phyloP scores from a whole-genome alignment of 2,113 vertebrate genomes.

The Dicentrarchus labrax region DNA sequence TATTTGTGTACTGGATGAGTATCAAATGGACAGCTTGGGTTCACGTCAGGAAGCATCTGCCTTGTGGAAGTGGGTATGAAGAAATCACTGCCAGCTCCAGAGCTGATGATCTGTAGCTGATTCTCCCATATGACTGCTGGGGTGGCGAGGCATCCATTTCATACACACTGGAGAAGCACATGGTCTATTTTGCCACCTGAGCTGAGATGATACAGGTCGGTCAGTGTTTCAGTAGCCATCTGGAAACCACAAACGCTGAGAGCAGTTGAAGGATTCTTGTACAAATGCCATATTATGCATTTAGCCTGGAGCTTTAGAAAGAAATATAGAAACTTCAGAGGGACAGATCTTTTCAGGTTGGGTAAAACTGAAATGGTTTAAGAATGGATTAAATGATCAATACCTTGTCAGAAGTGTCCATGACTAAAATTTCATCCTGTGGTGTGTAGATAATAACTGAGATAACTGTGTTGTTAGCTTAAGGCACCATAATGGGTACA shows the following conservation, averaged over 20 bases:
- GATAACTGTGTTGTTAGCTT: background rate
- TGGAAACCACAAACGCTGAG: slow-evolving; percentile 31
- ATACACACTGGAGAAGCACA: slow-evolving; percentile 27
- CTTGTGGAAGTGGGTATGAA: slow-evolving; percentile 6
- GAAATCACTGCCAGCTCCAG: slow-evolving; percentile 30
- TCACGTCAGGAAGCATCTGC: slow-evolving; percentile 39
- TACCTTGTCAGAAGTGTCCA: too few species aligned
- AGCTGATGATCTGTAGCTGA: slow-evolving; percentile 28
- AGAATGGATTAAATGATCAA: background rate
- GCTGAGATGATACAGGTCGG: slow-evolving; percentile 35
- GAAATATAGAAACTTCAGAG: background rate
- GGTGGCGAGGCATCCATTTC: slow-evolving; percentile 25
- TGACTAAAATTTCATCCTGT: too few species aligned
- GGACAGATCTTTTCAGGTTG: too few species aligned
- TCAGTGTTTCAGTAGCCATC: slow-evolving; percentile 41
- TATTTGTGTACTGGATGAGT: slow-evolving; percentile 6
- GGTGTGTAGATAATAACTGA: too few species aligned
- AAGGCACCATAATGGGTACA: background rate
- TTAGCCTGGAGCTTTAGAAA: slow-evolving; percentile 11
- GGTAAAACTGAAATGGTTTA: background rate
- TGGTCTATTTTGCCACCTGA: slow-evolving; percentile 48
- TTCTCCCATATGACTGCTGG: background rate
- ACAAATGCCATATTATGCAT: slow-evolving; percentile 2
- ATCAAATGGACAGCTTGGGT: slow-evolving; percentile 13
- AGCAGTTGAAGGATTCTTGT: background rate